Evolutionary conservation across 2,888 invertebrate species (phyloP), one percentile per base, ranked within the genome.

Genomic region (Bruchidius siliquastri): DNA sequence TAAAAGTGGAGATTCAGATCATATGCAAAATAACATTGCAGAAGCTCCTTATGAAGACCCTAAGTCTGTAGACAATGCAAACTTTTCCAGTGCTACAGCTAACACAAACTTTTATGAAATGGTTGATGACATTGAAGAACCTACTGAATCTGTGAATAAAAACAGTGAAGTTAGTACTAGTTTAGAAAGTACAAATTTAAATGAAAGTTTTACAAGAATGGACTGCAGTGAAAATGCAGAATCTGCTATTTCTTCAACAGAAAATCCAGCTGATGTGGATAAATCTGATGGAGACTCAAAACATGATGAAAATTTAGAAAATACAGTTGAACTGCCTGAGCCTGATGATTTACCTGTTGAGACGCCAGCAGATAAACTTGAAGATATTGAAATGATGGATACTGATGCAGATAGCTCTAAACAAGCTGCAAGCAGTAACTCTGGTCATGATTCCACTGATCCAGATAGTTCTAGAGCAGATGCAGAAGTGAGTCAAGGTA

Each of bases 181-280:
- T 49, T 13, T 13, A 49, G 73, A 68, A 69, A 22, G 72, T 68
- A 69, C 73, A 67, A 73, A 71, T 73, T 30, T 30, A 20, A 72
- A 72, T 49, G 69, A 74, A 67, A 74, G 67, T 49, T 13, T 13
- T 13, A 13, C 3, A 49, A 49, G 49, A 71, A 76, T 76, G 75
- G 75, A 77, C n/a, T 75, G 75, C 73, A 68, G 67, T 71, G 76
- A 75, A 49, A 49, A 71, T 71, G 0, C 67, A 0, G 71, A 67
- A 66, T 67, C 71, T 13, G 22, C n/a, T 20, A 26, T 22, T n/a
- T 66, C 71, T 26, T 6, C 67, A 67, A 68, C 21, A 22, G 73
- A 71, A 66, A 74, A 72, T 70, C 20, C 69, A 22, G 26, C n/a
- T 71, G 49, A 67, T 72, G 70, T 20, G 22, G 67, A 30, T 2